Evolutionary conservation across 2,888 invertebrate genomes (phyloP), one percentile per base, ranked within the genome.

Genomic region (Stictocephala bisonia): DNA sequence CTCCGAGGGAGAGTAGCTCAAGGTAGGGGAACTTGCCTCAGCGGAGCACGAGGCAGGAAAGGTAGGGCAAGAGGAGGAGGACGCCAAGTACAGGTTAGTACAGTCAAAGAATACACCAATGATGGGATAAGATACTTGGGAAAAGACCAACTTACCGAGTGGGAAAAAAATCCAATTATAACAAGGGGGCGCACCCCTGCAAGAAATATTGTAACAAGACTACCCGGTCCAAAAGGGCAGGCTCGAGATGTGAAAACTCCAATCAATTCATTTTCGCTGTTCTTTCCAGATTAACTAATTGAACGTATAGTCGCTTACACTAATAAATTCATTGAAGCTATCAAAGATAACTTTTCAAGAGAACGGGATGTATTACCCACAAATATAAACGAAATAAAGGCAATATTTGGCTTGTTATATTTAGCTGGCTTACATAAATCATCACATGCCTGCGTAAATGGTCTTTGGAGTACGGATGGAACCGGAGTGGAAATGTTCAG

Each of bases 391-490:
- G 44, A 67, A 44, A 24, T 67, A 13, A 67, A 67, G 26, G 67
- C 67, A 44, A 44, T 44, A 20, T 26, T 67, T 35, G 67, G 67
- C 26, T 3, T 67, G 2, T 41, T 67, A 13, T 67, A 44, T 22
- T 22, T 44, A 15, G 26, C 67, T 67, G 67, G 67, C 26, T 24
- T 44, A 24, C 24, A 67, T 41, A 67, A 67, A 67, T 40, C 67
- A 22, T 24, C 22, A 24, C 20, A 44, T 22, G 41, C 44, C 18
- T 24, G 41, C 11, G 24, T 67, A 41, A 41, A 44, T 22, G 44
- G 24, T 35, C 41, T 44, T 41, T 67, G 67, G 67, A 44, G 24
- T 41, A 67, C 18, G 9, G 67, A 67, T 44, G 44, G 44, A 67
- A 44, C 44, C 9, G 18, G 67, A 24, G 9, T 41, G 24, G 44